phyloP scores from a whole-genome alignment of 2,888 invertebrate genomes.

The Molorchus minor region DNA sequence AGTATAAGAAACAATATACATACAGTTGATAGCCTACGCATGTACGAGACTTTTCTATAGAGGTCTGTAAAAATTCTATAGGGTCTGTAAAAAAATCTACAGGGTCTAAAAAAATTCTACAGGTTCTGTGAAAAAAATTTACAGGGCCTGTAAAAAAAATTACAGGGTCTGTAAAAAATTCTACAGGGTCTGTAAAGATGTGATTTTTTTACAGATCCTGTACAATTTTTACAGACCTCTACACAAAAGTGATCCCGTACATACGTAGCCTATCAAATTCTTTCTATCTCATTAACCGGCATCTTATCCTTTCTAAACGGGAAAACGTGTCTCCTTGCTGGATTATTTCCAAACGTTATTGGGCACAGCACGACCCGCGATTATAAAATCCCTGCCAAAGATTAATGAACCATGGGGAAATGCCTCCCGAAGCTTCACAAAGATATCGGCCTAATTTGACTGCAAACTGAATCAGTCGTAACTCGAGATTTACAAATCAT shows the following conservation, averaged over 20 bases:
- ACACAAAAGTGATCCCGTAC: neutral
- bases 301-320: neutral
- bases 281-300: conserved; percentile 4
- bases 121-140: no score
- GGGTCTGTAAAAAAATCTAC: no score
- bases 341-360: conserved; percentile 18
- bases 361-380: conserved; percentile 14
- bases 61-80: no score
- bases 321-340: neutral
- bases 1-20: no score
- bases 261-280: neutral
- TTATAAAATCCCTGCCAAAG: conserved; percentile 14
- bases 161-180: no score
- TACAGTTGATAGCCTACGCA: no score
- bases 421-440: conserved; percentile 28
- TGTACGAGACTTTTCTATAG: no score
- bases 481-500: conserved; percentile 36
- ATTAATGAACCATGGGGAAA: conserved; percentile 29
- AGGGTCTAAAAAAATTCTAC: no score
- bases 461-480: conserved; percentile 44
- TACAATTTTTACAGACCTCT: neutral
- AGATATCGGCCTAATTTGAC: conserved; percentile 46
- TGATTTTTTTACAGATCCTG: no score
- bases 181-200: no score
- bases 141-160: no score